These are phyloP conservation scores for Nowickia ferox DNA, from an alignment of 2,888 invertebrate species.

Conservation along the genomic window DNA sequence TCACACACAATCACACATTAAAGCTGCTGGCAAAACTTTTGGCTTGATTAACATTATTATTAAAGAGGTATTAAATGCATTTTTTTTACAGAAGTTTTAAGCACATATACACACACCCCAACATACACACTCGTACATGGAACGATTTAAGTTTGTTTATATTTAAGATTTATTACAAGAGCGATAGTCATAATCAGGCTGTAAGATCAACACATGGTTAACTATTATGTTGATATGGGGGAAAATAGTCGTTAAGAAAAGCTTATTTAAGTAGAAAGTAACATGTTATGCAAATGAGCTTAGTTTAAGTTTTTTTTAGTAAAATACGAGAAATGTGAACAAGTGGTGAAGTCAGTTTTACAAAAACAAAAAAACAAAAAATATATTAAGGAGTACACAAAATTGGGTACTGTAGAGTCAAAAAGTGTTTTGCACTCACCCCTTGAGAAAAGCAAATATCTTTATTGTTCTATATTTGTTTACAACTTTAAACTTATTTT, in stretches of 20 bases:
- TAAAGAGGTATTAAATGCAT: conserved; percentile 61
- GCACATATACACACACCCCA: not conserved
- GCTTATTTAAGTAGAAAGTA: not conserved
- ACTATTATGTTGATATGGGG: not conserved
- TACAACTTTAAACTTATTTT: too few relatives aligned
- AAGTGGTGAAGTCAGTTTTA: too few relatives aligned
- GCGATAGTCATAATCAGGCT: conserved; percentile 1
- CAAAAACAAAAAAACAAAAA: too few relatives aligned
- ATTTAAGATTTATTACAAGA: not conserved
- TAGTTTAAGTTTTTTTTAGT: not conserved
- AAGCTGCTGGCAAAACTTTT: conserved; percentile 32
- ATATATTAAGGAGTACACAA: too few relatives aligned
- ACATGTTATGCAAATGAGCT: too few relatives aligned
- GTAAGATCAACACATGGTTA: conserved; percentile 5
- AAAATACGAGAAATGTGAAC: not conserved
- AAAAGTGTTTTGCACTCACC: too few relatives aligned
- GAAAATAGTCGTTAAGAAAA: not conserved
- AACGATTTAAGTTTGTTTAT: not conserved
- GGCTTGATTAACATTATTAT: conserved; percentile 63
- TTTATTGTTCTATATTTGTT: too few relatives aligned
- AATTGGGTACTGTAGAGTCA: too few relatives aligned
- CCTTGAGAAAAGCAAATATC: too few relatives aligned
- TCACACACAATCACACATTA: conserved; percentile 1
- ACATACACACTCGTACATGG: not conserved
- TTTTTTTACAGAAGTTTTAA: not conserved